These are phyloP conservation scores for Paradoxurus hermaphroditus DNA, from an alignment of 2,113 vertebrate genomes.

Conservation along the genomic window DNA sequence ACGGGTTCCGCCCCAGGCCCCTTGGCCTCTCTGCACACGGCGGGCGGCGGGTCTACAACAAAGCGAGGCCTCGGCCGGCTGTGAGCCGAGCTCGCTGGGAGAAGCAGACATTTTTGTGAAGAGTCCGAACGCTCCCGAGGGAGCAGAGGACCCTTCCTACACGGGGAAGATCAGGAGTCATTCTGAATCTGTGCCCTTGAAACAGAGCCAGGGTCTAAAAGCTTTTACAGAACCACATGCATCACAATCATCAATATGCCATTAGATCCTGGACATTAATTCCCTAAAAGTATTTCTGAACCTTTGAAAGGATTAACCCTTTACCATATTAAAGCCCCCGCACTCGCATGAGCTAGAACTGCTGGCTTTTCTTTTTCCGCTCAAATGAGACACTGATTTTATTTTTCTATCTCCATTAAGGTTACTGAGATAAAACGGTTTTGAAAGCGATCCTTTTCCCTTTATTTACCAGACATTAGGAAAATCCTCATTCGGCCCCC, in stretches of 20 bases:
- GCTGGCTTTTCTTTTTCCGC: neutral
- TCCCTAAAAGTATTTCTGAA: constrained; percentile 59
- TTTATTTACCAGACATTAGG: neutral
- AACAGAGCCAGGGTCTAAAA: constrained; percentile 81
- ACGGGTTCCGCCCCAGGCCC: neutral
- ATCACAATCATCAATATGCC: constrained; percentile 77
- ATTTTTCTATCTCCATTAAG: neutral
- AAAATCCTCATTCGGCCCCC: neutral
- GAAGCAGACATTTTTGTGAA: constrained; percentile 58
- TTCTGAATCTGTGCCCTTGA: constrained; percentile 77
- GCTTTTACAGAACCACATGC: constrained; percentile 76
- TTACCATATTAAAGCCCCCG: neutral
- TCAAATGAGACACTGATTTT: neutral
- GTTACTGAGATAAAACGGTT: constrained; percentile 11
- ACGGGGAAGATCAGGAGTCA: constrained; percentile 70
- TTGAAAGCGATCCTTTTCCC: neutral
- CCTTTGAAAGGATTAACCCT: constrained; percentile 74
- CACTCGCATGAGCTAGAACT: neutral
- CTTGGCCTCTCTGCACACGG: neutral
- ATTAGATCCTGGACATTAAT: constrained; percentile 68
- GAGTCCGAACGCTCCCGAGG: neutral
- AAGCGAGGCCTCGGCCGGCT: neutral
- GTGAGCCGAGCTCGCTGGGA: neutral
- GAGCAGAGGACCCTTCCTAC: constrained; percentile 60
- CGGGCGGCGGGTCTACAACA: too few relatives aligned